Conservation (phyloP, 2,797 vertebrate genomes). For the Sebastes goodei region DNA sequence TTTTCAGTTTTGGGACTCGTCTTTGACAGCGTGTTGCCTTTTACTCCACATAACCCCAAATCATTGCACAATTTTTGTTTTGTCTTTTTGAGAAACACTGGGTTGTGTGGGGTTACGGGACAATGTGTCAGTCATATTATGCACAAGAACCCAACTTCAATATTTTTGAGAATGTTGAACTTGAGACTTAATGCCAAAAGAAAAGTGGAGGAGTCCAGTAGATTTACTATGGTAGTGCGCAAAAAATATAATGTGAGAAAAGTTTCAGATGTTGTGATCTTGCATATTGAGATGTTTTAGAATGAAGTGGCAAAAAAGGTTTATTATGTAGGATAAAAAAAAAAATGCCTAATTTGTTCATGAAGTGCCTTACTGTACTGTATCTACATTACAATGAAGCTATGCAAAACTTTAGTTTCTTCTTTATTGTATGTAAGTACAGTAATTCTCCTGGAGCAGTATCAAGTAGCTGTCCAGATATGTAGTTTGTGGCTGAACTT, state of each 20-base stretch:
- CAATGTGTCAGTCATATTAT: slow-evolving; percentile 79
- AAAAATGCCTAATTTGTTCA: slow-evolving; percentile 85
- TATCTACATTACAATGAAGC: slow-evolving; percentile 94
- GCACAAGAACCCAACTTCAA: slow-evolving; percentile 80
- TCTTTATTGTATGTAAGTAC: slow-evolving; percentile 89
- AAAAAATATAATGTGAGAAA: slow-evolving; percentile 65
- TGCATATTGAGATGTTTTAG: slow-evolving; percentile 73
- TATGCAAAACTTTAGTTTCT: slow-evolving; percentile 91
- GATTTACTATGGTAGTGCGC: slow-evolving; percentile 53
- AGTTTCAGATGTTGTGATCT: slow-evolving; percentile 64
- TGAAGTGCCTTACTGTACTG: slow-evolving; percentile 93
- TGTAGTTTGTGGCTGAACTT: slow-evolving; percentile 76
- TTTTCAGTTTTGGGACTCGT: slow-evolving; percentile 59
- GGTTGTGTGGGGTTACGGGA: slow-evolving; percentile 79
- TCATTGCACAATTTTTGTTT: slow-evolving; percentile 79
- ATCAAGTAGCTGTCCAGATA: slow-evolving; percentile 64
- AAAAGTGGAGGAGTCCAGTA: slow-evolving; percentile 58
- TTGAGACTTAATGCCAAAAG: slow-evolving; percentile 85
- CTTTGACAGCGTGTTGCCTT: slow-evolving; percentile 82
- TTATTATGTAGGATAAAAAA: slow-evolving; percentile 81
- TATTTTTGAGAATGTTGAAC: slow-evolving; percentile 77
- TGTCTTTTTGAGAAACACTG: slow-evolving; percentile 73
- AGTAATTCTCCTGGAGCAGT: slow-evolving; percentile 81
- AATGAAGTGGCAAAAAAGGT: slow-evolving; percentile 75
- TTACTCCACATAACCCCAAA: slow-evolving; percentile 81